Conservation (phyloP, 2,797 vertebrate genomes). For the Karalla daura region DNA sequence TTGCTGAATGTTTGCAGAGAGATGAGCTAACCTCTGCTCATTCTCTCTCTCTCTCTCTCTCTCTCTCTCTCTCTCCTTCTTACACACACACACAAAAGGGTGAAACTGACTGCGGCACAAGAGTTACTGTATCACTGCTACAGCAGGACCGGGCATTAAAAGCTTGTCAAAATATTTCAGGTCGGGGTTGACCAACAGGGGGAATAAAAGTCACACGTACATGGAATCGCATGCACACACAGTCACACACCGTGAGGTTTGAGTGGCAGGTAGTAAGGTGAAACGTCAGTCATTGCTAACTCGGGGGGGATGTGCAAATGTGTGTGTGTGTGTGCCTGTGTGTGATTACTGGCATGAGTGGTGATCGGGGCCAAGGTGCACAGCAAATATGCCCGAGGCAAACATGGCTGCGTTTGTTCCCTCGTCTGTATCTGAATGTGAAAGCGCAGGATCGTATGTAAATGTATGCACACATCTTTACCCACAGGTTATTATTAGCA, state of each 20-base stretch:
- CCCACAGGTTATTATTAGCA: slow-evolving; percentile 43
- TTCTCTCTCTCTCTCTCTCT: no score
- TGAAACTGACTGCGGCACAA: slow-evolving; percentile 19
- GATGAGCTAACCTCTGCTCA: background rate
- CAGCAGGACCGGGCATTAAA: slow-evolving; percentile 15
- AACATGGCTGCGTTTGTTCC: slow-evolving; percentile 11
- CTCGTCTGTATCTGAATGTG: slow-evolving; percentile 12
- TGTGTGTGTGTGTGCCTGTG: slow-evolving; percentile 21
- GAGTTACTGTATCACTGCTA: slow-evolving; percentile 16
- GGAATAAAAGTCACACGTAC: slow-evolving; percentile 35
- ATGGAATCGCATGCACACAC: slow-evolving; percentile 14
- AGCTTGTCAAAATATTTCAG: slow-evolving; percentile 37
- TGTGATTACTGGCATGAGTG: slow-evolving; percentile 37
- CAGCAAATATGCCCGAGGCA: slow-evolving; percentile 33
- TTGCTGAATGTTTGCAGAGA: background rate
- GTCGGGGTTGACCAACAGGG: slow-evolving; percentile 33
- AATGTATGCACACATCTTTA: slow-evolving; percentile 21
- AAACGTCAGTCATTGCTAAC: slow-evolving; percentile 61
- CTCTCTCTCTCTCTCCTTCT: no score
- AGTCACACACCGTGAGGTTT: slow-evolving; percentile 48
- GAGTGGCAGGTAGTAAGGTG: slow-evolving; percentile 66
- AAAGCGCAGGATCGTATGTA: slow-evolving; percentile 22
- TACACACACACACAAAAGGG: background rate
- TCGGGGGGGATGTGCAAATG: slow-evolving; percentile 21
- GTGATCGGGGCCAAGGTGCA: slow-evolving; percentile 28